Evolutionary conservation across 1,140 invertebrate species (phyloP), one percentile per base, ranked within the genome.

Genomic region (Tetramorium parvispinum): DNA sequence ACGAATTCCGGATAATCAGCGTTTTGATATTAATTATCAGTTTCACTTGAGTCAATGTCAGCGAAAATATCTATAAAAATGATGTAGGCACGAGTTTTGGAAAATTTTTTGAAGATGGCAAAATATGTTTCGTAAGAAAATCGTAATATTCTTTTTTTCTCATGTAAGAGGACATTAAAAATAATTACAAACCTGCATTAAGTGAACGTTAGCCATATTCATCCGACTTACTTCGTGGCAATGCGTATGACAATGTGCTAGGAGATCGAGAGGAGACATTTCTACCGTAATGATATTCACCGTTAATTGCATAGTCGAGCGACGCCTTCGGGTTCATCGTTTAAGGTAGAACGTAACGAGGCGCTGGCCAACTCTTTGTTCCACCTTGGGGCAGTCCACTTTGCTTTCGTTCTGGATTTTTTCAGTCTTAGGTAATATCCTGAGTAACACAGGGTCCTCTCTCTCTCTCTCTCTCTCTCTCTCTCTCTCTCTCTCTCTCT

Each of bases 401-500:
- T 92, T 93, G 91, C 92, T 93, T 93, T 94, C 89, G 92, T 92
- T 86, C 88, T 78, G 77, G 81, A 90, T 92, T 93, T 95, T 95
- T 94, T 93, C 86, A 89, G 91, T 93, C 93, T 94, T 94, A 94
- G 85, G 93, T 94, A 95, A 95, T 94, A 95, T 94, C 93, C 94
- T 94, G 91, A 93, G 91, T 90, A 90, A 90, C 79, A 24, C 40
- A 68, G 24, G 87, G 63, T 63, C 32, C 40, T 55, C n/a, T 27
- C 75, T 55, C 5, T 51, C 16, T 61, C 63, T 73, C 10, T 40
- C 24, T 71, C 65, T 61, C 73, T 40, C 77, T 76, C 87, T 6
- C 40, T 77, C 16, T 27, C 55, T 32, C 43, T 51, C 43, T 53
- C 46, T 73, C 5, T 51, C 73, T 37, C 61, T n/a, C 66, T 53